These are phyloP conservation scores for Leptopilina clavipes DNA, from an alignment of 1,140 invertebrate species.

Conservation along the genomic window DNA sequence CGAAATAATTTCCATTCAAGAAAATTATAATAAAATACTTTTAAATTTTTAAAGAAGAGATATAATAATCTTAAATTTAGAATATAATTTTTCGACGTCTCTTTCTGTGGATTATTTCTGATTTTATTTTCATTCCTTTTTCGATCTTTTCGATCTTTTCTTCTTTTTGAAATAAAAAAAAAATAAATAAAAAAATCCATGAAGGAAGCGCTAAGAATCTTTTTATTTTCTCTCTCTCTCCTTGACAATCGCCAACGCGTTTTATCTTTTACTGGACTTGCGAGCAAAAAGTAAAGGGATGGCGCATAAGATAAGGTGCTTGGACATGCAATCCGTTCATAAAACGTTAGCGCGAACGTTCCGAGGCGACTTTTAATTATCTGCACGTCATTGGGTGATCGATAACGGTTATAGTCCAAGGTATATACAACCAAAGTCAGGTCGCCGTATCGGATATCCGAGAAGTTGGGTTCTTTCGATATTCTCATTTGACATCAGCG, in stretches of 20 bases:
- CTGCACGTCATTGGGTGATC: constrained; percentile 65
- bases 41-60: too few species aligned
- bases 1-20: too few species aligned
- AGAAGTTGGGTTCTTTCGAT: constrained; percentile 30
- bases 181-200: neutral
- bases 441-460: constrained; percentile 53
- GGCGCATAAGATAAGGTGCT: constrained; percentile 66
- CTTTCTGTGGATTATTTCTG: too few species aligned
- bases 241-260: constrained; percentile 42
- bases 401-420: constrained; percentile 54
- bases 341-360: constrained; percentile 59
- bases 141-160: too few species aligned
- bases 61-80: too few species aligned
- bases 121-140: too few species aligned
- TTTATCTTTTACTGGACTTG: constrained; percentile 53
- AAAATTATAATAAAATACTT: too few species aligned
- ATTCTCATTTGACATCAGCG: constrained; percentile 3
- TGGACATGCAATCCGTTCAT: constrained; percentile 68
- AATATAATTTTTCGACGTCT: too few species aligned
- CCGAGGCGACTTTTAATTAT: constrained; percentile 64
- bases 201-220: constrained; percentile 15
- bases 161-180: too few species aligned
- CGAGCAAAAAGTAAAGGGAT: constrained; percentile 61
- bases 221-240: neutral
- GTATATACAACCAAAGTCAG: constrained; percentile 4